Evolutionary conservation across 1,140 invertebrate species (phyloP).

Genomic region (Plodia interpunctella): DNA sequence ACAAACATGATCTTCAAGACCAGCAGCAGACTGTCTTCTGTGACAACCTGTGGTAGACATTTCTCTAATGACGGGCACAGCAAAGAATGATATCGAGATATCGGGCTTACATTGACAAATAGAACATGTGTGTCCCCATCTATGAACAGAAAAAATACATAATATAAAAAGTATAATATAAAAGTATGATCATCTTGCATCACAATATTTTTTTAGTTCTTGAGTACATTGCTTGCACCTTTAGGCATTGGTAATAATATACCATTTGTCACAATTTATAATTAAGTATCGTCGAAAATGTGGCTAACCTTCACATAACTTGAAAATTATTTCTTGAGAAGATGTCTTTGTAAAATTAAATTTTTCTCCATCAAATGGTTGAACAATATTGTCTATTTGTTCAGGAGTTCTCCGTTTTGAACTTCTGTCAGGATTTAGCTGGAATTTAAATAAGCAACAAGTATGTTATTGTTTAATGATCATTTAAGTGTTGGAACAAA

Average conservation of each 20-base stretch:
- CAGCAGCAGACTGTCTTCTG: constrained; percentile 44
- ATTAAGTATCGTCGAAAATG: no score
- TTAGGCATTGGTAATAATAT: no score
- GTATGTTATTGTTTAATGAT: no score
- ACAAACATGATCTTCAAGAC: constrained; percentile 40
- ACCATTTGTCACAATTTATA: no score
- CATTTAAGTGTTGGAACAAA: no score
- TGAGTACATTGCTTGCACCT: no score
- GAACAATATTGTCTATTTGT: constrained; percentile 75
- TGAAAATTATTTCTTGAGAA: constrained; percentile 77
- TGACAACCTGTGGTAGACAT: constrained; percentile 79
- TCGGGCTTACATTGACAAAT: constrained; percentile 84
- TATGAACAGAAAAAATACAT: constrained; percentile 23
- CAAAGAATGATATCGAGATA: constrained; percentile 82
- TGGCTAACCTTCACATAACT: constrained; percentile 31
- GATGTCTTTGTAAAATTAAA: constrained; percentile 85
- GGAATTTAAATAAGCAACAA: constrained; percentile 34
- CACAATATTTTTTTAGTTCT: no score
- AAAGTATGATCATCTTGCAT: no score
- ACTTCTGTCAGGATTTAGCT: constrained; percentile 83
- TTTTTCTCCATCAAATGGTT: constrained; percentile 78
- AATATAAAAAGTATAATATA: no score
- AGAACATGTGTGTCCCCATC: constrained; percentile 67
- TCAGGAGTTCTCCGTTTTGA: constrained; percentile 80
- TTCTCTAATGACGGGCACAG: constrained; percentile 79